Evolutionary conservation across 2,888 invertebrate genomes (phyloP), one percentile per base, ranked within the genome.

Genomic region (Octonoba sinensis): DNA sequence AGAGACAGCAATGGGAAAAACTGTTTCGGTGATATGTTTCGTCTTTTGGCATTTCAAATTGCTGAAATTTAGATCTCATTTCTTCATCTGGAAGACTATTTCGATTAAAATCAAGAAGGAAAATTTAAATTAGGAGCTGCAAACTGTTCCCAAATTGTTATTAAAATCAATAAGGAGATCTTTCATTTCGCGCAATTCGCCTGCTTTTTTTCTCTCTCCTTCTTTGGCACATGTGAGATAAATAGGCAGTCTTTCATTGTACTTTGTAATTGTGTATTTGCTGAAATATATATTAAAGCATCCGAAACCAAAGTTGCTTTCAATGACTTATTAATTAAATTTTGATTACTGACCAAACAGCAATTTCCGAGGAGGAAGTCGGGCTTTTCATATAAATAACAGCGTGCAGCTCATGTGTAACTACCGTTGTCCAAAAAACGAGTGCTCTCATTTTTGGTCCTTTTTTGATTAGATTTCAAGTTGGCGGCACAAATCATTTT

Each of bases 11-110:
- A 67, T 60, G 79, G 67, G 73, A 73, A 79, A 79, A 79, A 62
- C 49, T 12, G 71, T 79, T 76, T 73, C 67, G 60, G 66, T 79
- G 79, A 79, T 79, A 79, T 79, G 79, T 79, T 79, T 79, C 62
- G 71, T 78, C 79, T 60, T 66, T 79, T 79, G 79, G 79, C 79
- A 79, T 79, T 79, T 65, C 54, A 67, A 73, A 67, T 79, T 36
- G 57, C 60, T 69, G 73, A 57, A 70, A 73, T 79, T 79, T 79
- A 79, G 79, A 69, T 60, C 67, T 44, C 46, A 44, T 79, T 79
- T 73, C 64, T 18, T 54, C 22, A 22, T 56, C 69, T 79, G 79
- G 79, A 79, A 79, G 79, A 79, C 79, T 73, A 79, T 79, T 79
- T 79, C 73, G 72, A 79, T 79, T 69, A 54, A 79, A 79, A 79